Evolutionary conservation across 2,113 vertebrate genomes (phyloP).

Genomic region (Collichthys lucidus): DNA sequence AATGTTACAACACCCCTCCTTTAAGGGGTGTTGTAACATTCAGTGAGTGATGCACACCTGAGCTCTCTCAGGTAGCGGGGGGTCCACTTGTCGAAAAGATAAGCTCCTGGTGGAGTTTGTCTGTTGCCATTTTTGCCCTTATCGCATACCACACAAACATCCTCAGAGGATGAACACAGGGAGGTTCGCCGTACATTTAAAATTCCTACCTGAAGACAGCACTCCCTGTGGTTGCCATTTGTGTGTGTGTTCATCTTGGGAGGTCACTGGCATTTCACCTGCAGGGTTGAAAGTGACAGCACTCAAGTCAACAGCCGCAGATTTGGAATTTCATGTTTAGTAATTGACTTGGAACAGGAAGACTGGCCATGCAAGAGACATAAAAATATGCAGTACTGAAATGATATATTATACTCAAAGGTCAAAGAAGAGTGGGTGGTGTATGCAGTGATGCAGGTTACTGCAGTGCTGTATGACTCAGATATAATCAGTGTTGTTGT

Average conservation of each 20-base stretch:
- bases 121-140: slow-evolving; percentile 25
- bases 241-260: slow-evolving; percentile 13
- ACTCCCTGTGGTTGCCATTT: slow-evolving; percentile 44
- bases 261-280: slow-evolving; percentile 40
- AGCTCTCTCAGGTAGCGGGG: slow-evolving; percentile 49
- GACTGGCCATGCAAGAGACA: not conserved
- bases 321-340: not conserved
- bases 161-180: slow-evolving; percentile 14
- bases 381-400: not conserved
- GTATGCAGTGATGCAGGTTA: slow-evolving; percentile 19
- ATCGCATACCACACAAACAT: slow-evolving; percentile 19
- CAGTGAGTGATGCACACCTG: slow-evolving; percentile 55
- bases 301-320: not conserved
- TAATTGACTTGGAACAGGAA: slow-evolving; percentile 2
- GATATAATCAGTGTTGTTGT: slow-evolving; percentile 28
- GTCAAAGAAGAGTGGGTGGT: slow-evolving; percentile 46
- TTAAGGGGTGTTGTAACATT: slow-evolving; percentile 55
- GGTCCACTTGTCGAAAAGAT: slow-evolving; percentile 35
- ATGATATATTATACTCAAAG: slow-evolving; percentile 26
- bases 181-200: slow-evolving; percentile 1
- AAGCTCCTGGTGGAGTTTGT: slow-evolving; percentile 28
- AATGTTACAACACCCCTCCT: not conserved
- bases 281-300: slow-evolving; percentile 31
- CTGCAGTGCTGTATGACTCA: slow-evolving; percentile 31
- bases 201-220: slow-evolving; percentile 30